These are phyloP conservation scores for Patiria pectinifera DNA, from an alignment of 53 echinoderm and acorn worm species.

Conservation along the genomic window DNA sequence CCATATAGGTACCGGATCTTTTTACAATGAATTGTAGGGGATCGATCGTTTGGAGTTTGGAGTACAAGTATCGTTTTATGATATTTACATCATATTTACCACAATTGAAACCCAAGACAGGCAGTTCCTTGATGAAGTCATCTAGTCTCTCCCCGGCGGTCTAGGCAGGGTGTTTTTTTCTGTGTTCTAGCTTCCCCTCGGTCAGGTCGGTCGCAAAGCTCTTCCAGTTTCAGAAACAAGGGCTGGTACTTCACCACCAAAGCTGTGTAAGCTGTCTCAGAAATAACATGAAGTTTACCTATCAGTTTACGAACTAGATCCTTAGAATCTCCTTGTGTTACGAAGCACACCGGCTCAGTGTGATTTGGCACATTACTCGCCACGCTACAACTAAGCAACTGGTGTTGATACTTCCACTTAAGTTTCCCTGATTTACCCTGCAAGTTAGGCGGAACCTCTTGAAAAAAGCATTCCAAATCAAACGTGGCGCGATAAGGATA, in stretches of 20 bases:
- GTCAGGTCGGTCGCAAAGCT: no score
- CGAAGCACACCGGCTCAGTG: background rate
- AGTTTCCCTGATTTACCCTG: no score
- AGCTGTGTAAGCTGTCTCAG: background rate
- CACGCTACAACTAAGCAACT: background rate
- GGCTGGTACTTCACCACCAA: background rate
- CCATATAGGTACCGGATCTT: background rate
- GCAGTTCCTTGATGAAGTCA: constrained; percentile 24
- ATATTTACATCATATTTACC: constrained; percentile 45
- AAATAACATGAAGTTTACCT: background rate
- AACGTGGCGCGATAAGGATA: no score
- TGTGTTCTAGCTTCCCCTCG: no score
- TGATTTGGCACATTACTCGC: background rate
- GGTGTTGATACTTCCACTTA: no score
- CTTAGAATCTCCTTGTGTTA: background rate
- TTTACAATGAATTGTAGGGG: constrained; percentile 8
- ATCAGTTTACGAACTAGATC: background rate
- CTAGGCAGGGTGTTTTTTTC: background rate
- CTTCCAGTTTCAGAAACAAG: background rate
- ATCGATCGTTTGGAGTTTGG: background rate
- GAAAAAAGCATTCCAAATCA: no score
- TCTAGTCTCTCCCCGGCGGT: background rate
- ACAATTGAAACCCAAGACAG: constrained; percentile 36
- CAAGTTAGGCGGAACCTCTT: no score
- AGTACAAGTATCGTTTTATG: constrained; percentile 28